Evolutionary conservation across 2,113 vertebrate genomes (phyloP).

Genomic region (Cynopterus brachyotis): DNA sequence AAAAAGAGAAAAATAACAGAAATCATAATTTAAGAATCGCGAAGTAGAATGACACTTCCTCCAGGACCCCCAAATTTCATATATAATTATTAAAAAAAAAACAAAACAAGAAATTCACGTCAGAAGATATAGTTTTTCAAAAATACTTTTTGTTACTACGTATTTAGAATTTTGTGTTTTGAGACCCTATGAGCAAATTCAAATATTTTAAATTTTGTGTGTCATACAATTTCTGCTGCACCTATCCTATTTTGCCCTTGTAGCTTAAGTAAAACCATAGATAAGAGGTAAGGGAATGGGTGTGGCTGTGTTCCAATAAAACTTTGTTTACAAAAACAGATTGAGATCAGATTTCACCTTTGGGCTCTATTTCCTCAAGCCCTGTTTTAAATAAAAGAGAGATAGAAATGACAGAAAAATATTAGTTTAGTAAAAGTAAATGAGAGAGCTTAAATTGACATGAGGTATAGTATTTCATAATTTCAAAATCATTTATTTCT

Average conservation of each 20-base stretch:
- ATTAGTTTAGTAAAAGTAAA: not conserved
- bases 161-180: slow-evolving; percentile 3
- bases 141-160: not conserved
- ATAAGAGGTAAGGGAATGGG: not conserved
- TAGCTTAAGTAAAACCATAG: not conserved
- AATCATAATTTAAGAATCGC: not conserved
- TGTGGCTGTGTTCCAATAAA: not conserved
- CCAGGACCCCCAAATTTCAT: not conserved
- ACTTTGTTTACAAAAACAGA: not conserved
- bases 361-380: not conserved
- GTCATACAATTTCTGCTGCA: not conserved
- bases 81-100: no score
- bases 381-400: not conserved
- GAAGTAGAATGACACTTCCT: not conserved
- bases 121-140: not conserved
- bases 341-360: not conserved
- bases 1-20: not conserved
- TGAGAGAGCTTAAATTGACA: not conserved
- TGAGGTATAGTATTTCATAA: not conserved
- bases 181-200: not conserved
- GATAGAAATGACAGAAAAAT: not conserved
- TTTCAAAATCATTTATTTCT: not conserved
- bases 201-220: not conserved
- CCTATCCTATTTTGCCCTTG: not conserved
- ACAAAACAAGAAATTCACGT: not conserved